Base-by-base conservation (phyloP, 2,888 invertebrate genomes). In the Mythimna albipuncta region DNA sequence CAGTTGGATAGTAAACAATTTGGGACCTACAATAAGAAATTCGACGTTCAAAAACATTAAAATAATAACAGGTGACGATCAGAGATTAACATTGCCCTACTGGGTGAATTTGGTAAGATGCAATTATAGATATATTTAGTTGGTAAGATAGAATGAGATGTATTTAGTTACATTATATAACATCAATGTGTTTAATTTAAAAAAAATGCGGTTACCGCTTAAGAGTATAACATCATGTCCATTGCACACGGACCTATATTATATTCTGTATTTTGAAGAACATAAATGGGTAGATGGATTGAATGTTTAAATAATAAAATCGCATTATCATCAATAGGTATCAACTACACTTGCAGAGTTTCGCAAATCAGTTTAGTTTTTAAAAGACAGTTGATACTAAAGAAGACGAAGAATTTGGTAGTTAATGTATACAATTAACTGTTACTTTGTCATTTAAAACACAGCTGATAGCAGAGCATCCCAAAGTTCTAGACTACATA, bases 41-140 rank as follows among this genome's bases (percentile, higher is more conserved):
- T 95, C 96, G 0, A 84, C 96, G 6, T 97, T 97, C 82, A 97
- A 96, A 13, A 88, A 97, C 69, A 92, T 98, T 0, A 97, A 97
- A 81, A 97, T 99, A 26, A 95, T 99, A 81, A 97, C 97, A 2
- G 94, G 98, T 32, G 99, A 99, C 87, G 99, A 98, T 90, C 97
- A 98, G 89, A 95, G 98, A 75, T 90, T 97, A 38, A 92, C 96
- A 3, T 93, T 98, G 55, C 98, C 98, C 0, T 93, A 96, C 87
- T 98, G 97, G 97, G 96, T 97, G 47, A 92, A 97, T 84, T 88
- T 91, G 87, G 98, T 98, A 92, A 95, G 94, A 54, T 52, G 6
- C 5, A 52, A 52, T 19, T 6, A n/a, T n/a, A 19, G 13, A 19
- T 50, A 1, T 19, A 19, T 50, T 50, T 19, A 26, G 26, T 88